phyloP scores from a whole-genome alignment of 1,140 invertebrate species.

The Leucophenga varia region DNA sequence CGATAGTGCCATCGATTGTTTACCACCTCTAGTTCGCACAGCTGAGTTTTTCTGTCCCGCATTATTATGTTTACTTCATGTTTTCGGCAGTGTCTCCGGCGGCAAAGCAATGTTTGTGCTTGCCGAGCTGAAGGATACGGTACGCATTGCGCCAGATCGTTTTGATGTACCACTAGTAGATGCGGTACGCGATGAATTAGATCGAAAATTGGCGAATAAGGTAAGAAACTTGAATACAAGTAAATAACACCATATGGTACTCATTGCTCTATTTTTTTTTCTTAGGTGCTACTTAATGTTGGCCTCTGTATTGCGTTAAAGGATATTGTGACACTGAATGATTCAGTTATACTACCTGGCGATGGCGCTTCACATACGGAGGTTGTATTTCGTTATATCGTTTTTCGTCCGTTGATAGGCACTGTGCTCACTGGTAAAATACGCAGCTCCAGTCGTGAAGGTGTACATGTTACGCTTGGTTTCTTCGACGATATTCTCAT shows the following conservation, averaged over 20 bases:
- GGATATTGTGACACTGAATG: constrained; percentile 83
- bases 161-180: constrained; percentile 79
- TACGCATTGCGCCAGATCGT: constrained; percentile 77
- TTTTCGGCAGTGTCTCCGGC: no score
- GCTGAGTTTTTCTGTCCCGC: no score
- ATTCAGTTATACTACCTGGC: constrained; percentile 89
- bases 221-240: no score
- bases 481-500: constrained; percentile 97
- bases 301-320: constrained; percentile 92
- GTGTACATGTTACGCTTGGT: constrained; percentile 79
- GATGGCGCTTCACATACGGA: constrained; percentile 92
- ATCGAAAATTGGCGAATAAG: constrained; percentile 90
- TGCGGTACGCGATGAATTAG: constrained; percentile 82
- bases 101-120: constrained; percentile 83
- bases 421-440: constrained; percentile 92
- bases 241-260: no score
- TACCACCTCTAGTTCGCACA: no score
- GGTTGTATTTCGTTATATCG: constrained; percentile 88
- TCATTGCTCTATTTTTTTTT: no score
- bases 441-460: constrained; percentile 84
- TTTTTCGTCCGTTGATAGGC: constrained; percentile 90
- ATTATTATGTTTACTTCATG: no score
- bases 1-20: no score
- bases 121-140: constrained; percentile 85
- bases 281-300: constrained; percentile 85